Percentiles rank a stretch among this genome's conserved stretches.
Conservation (phyloP, 2,113 vertebrate genomes). For the Notiomystis cincta region DNA sequence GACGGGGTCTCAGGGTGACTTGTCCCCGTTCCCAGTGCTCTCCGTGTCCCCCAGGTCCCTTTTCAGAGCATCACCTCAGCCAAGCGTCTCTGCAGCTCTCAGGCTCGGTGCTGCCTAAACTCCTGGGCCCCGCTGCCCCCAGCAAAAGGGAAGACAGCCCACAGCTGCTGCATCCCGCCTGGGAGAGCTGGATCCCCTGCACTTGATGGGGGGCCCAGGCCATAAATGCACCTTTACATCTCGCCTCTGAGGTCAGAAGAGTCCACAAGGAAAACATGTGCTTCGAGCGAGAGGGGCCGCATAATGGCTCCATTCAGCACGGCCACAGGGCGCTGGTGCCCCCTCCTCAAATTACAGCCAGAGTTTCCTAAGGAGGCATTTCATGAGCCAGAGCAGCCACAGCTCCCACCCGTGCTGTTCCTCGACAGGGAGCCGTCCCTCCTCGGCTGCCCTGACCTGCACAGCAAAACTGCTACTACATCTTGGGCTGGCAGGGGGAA, state of each 20-base stretch:
- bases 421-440: background rate
- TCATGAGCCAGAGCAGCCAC: background rate
- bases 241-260: constrained; percentile 1
- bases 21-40: rapidly evolving
- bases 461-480: background rate
- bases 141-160: background rate
- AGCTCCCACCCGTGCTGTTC: background rate
- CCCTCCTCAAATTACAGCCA: constrained; percentile 62
- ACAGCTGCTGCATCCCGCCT: rapidly evolving
- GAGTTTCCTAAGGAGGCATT: constrained; percentile 31
- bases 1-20: background rate
- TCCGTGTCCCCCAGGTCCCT: rapidly evolving
- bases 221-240: constrained; percentile 52
- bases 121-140: background rate
- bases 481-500: background rate
- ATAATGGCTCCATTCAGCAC: constrained; percentile 63
- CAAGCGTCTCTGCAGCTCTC: rapidly evolving
- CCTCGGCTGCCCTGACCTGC: rapidly evolving
- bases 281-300: background rate
- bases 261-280: constrained; percentile 54
- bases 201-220: background rate
- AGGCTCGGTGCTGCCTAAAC: background rate
- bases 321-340: constrained; percentile 32
- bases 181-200: background rate
- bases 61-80: background rate